Base-by-base conservation (phyloP, 2,797 vertebrate genomes). In the Danionella dracula region DNA sequence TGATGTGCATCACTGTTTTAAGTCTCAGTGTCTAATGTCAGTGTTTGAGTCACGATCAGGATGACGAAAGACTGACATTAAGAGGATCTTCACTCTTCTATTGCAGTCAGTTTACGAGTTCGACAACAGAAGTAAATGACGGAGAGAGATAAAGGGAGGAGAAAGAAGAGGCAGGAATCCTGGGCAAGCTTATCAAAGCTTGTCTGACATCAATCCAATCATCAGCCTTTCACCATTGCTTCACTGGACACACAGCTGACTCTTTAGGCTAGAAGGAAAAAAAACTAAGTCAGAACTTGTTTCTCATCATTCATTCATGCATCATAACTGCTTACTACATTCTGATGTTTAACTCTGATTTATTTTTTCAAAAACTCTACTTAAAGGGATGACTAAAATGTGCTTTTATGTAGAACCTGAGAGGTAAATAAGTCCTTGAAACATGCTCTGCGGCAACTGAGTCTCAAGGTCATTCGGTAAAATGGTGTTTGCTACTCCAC, bases 161-260 rank as follows among this genome's bases (percentile, higher is more conserved):
- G 20, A n/a, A n/a, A 45, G 51, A 12, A 61, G 75, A 73, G 65
- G 70, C 51, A 71, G 60, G 74, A 82, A 79, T 83, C 79, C 74
- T 61, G 84, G 82, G 73, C 84, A 87, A 86, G 86, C 87, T 84
- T 82, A 83, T 65, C 73, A 79, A 81, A 90, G 86, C 87, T 86
- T 84, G 86, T 86, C 83, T 90, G 88, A 90, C 88, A 90, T 90
- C 88, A 90, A 86, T 90, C 83, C 82, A 80, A 74, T 46, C 66
- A 77, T 82, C 71, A 64, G 80, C 61, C 48, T 68, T 54, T n/a
- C 78, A 72, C 69, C 42, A 64, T 1, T 29, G 37, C 60, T 62
- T 90, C 88, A 90, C 82, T 89, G 87, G 84, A 88, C 86, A 77
- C 88, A 89, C 69, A 89, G 85, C 81, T 89, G 87, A 74, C 87